Evolutionary conservation across 2,888 invertebrate species (phyloP), one percentile per base, ranked within the genome.

Genomic region (Patella pellucida): DNA sequence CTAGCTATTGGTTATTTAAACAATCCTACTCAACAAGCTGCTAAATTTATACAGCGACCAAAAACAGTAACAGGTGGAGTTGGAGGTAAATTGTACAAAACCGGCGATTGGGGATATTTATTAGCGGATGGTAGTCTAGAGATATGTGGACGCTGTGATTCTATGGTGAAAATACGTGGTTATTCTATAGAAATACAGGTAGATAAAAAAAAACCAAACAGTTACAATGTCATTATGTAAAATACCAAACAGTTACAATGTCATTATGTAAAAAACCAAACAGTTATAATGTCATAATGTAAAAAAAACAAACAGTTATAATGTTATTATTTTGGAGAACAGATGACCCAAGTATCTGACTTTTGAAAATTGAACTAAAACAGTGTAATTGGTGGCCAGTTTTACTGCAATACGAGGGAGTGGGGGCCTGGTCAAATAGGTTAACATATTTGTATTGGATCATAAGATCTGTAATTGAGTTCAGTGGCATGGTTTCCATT

Each of bases 101-200:
- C 90, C n/a, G 91, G 91, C 16, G 91, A 91, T 85, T 89, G 90
- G 88, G 91, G 91, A 19, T 91, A 91, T 79, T 84, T 90, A 84
- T 79, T 91, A 79, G 86, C 89, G 56, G 91, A 91, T 77, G 90
- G 90, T 1, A 87, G 88, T 77, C 84, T 91, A 71, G 91, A 92
- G 82, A 92, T 91, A 51, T 91, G 91, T 82, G 92, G 91, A 1
- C 85, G 91, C 1, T 90, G 90, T 81, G 91, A 91, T 80, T 89
- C 90, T 69, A 90, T 92, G 90, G 91, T 91, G 62, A 91, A 92
- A 81, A 88, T 92, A 31, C 83, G 91, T n/a, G 91, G 91, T 4
- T 91, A 91, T 82, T 90, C 91, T 41, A 90, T 91, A 72, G 91
- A 91, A 82, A 85, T 89, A 74, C 90, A 90, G 87, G 90, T 89